A percentile compares a stretch with the other conserved stretches of the same genome.
phyloP scores from a whole-genome alignment of 2,797 vertebrate genomes.

The Acrocephalus scirpaceus region DNA sequence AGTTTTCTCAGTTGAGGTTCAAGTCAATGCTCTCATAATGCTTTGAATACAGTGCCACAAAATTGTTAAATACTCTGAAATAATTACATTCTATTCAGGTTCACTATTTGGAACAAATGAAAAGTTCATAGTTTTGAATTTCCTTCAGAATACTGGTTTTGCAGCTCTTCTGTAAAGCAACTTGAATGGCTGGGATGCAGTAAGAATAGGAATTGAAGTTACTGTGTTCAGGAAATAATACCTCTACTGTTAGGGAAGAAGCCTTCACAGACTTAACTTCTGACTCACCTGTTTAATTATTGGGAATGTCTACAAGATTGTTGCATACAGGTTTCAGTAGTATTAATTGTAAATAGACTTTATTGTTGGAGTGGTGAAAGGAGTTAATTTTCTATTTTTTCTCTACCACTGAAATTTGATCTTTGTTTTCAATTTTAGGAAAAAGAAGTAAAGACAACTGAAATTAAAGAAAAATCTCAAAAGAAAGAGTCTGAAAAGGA shows the following conservation, averaged over 20 bases:
- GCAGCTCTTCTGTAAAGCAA: not conserved
- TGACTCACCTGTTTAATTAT: not conserved
- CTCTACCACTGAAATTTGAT: not conserved
- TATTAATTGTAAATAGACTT: not conserved
- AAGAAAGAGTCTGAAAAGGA: constrained; percentile 86
- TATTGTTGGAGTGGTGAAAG: not conserved
- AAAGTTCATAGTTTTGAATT: not conserved
- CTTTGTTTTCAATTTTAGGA: constrained; percentile 65
- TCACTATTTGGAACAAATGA: not conserved
- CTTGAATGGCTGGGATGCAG: not conserved
- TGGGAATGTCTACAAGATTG: not conserved
- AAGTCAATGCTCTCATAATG: not conserved
- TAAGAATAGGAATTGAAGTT: not conserved
- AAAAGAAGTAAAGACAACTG: constrained; percentile 83
- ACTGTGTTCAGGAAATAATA: not conserved
- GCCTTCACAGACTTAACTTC: not conserved
- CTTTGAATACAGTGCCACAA: not conserved
- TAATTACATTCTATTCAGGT: not conserved
- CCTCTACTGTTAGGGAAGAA: not conserved
- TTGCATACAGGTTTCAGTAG: not conserved
- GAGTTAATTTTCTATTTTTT: not conserved
- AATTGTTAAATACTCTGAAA: not conserved
- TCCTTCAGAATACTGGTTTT: not conserved
- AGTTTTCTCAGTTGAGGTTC: not conserved
- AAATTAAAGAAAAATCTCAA: constrained; percentile 77